Conservation (phyloP, 2,888 invertebrate species). For the Pilophorus perplexus region DNA sequence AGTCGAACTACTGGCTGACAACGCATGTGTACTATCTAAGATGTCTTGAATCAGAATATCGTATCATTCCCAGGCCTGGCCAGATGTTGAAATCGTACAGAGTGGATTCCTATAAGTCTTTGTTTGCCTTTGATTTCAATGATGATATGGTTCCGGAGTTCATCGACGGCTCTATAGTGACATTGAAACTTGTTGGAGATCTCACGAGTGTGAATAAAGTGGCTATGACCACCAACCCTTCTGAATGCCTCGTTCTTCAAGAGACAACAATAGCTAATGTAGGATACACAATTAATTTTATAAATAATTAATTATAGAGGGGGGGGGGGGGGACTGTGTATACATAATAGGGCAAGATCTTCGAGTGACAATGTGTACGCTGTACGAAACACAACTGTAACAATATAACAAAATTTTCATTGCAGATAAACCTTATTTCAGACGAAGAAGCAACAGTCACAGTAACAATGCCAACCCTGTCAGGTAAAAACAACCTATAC, state of each 20-base stretch:
- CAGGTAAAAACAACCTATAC: conserved; percentile 7
- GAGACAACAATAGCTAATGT: conserved; percentile 14
- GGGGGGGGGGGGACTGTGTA: too few species aligned
- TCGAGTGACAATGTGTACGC: too few species aligned
- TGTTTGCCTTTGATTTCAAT: conserved; percentile 8
- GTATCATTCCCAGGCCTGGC: not conserved
- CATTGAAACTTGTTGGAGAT: conserved; percentile 14
- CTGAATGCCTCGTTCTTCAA: conserved; percentile 10
- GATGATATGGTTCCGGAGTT: conserved; percentile 30
- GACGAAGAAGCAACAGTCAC: conserved; percentile 10
- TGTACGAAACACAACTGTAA: not conserved
- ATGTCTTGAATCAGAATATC: too few species aligned
- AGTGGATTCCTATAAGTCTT: not conserved
- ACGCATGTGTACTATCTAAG: too few species aligned
- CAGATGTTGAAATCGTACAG: conserved; percentile 22
- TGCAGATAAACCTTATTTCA: conserved; percentile 14
- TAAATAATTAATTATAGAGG: too few species aligned
- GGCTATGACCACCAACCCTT: conserved; percentile 8
- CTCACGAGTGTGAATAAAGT: conserved; percentile 24
- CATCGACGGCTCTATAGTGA: conserved; percentile 13
- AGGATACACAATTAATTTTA: too few species aligned
- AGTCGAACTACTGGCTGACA: too few species aligned
- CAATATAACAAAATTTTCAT: not conserved
- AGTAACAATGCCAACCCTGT: conserved; percentile 13
- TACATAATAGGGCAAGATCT: too few species aligned